A percentile compares a stretch with the other conserved stretches of the same genome.
These are phyloP conservation scores for Cyphomyrmex costatus DNA, from an alignment of 1,140 invertebrate species.

Conservation along the genomic window DNA sequence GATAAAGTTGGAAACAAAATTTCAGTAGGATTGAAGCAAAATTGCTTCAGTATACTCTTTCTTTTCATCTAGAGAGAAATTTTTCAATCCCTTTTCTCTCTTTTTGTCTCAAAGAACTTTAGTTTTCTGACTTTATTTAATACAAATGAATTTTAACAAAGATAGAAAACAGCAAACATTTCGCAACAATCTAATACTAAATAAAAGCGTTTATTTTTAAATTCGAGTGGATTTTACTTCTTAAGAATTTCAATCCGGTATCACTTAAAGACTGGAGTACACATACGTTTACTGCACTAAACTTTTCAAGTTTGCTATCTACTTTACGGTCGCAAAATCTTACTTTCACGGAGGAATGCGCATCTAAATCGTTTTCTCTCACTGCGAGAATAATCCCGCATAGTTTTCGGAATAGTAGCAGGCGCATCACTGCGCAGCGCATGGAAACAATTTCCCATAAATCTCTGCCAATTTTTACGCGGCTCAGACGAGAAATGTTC, in stretches of 20 bases:
- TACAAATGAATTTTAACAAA: background rate
- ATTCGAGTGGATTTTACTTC: background rate
- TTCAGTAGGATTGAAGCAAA: background rate
- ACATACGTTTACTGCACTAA: background rate
- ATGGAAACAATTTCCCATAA: conserved; percentile 47
- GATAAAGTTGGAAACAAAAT: background rate
- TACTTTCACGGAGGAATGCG: conserved; percentile 30
- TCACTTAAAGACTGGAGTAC: background rate
- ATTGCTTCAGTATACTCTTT: background rate
- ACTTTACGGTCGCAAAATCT: conserved; percentile 38
- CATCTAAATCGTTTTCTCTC: background rate
- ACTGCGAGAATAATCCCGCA: conserved; percentile 31
- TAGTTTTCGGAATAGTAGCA: conserved; percentile 27
- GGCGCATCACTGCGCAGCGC: background rate
- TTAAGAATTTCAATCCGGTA: conserved; percentile 1
- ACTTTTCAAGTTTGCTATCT: conserved; percentile 22
- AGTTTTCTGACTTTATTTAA: background rate
- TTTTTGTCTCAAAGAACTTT: conserved; percentile 10
- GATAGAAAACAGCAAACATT: background rate
- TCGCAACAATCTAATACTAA: conserved; percentile 1
- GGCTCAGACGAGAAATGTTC: conserved; percentile 15
- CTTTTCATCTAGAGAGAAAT: background rate
- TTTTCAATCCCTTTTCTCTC: background rate
- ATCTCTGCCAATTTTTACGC: conserved; percentile 59
- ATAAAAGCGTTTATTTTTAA: background rate